Evolutionary conservation across 2,888 invertebrate species (phyloP).

Genomic region (Eupithecia inturbata): DNA sequence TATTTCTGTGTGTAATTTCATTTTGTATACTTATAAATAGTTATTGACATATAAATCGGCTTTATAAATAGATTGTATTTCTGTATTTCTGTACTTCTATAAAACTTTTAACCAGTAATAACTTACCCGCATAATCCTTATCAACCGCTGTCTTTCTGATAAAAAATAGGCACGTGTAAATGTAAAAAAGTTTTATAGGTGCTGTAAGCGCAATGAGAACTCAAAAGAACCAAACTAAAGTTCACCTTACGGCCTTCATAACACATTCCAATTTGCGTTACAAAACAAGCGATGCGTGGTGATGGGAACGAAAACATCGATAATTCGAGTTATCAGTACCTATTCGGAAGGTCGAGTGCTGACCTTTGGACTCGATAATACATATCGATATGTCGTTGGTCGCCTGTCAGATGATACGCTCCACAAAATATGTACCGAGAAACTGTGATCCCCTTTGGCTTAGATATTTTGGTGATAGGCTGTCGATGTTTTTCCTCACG

Average conservation of each 20-base stretch:
- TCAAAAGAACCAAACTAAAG: neutral
- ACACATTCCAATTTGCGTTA: slow-evolving; percentile 10
- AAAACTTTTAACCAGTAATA: neutral
- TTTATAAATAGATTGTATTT: too few species aligned
- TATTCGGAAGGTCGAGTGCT: slow-evolving; percentile 57
- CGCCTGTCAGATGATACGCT: slow-evolving; percentile 10
- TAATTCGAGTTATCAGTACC: slow-evolving; percentile 45
- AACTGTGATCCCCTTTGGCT: slow-evolving; percentile 2
- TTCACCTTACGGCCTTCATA: neutral
- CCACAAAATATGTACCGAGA: neutral
- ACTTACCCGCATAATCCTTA: neutral
- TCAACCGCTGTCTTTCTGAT: neutral
- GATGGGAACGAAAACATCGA: slow-evolving; percentile 45
- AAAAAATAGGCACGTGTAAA: neutral
- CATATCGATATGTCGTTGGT: slow-evolving; percentile 21
- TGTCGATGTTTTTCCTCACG: neutral
- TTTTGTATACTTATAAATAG: too few species aligned
- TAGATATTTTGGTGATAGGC: neutral
- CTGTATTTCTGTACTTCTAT: too few species aligned
- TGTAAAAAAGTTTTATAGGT: neutral
- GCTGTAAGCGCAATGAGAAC: neutral
- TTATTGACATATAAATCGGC: too few species aligned
- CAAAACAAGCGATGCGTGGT: slow-evolving; percentile 18
- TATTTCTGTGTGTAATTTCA: too few species aligned
- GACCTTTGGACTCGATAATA: slow-evolving; percentile 50